These are phyloP conservation scores for Ryuthela nishihirai DNA, from an alignment of 2,888 invertebrate genomes.

Conservation along the genomic window DNA sequence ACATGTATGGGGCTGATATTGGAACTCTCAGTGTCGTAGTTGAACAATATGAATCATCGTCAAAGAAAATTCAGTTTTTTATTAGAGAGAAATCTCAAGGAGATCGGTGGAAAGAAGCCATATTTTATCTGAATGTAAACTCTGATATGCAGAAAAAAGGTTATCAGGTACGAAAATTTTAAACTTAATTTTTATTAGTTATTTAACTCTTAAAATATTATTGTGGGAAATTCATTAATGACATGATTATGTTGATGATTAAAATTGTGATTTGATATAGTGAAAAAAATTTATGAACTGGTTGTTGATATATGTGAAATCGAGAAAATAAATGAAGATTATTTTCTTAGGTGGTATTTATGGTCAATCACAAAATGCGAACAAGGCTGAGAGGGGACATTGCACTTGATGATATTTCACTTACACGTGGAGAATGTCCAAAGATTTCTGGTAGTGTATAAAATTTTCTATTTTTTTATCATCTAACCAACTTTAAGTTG, in stretches of 20 bases:
- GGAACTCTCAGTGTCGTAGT: conserved; percentile 7
- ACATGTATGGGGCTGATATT: conserved; percentile 34
- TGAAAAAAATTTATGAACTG: no score
- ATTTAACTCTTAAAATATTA: no score
- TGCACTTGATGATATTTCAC: conserved; percentile 37
- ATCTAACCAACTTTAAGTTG: no score
- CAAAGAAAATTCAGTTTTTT: no score
- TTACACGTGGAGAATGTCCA: conserved; percentile 25
- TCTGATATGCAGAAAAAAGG: conserved; percentile 1
- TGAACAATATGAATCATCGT: no score
- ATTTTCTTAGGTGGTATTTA: conserved; percentile 10
- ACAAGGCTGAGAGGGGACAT: conserved; percentile 20
- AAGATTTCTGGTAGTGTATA: conserved; percentile 10
- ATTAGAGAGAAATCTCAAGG: conserved; percentile 23
- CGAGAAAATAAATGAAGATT: neutral
- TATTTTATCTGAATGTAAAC: neutral
- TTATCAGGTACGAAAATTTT: conserved; percentile 4
- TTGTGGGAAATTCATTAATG: no score
- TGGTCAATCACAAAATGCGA: neutral
- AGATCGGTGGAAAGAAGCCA: conserved; percentile 26
- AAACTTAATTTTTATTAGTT: no score
- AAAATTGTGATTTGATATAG: no score
- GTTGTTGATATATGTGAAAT: neutral
- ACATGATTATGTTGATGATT: no score
- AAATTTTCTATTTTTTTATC: no score